phyloP scores from a whole-genome alignment of 2,797 vertebrate species.

The Acanthis flammea region DNA sequence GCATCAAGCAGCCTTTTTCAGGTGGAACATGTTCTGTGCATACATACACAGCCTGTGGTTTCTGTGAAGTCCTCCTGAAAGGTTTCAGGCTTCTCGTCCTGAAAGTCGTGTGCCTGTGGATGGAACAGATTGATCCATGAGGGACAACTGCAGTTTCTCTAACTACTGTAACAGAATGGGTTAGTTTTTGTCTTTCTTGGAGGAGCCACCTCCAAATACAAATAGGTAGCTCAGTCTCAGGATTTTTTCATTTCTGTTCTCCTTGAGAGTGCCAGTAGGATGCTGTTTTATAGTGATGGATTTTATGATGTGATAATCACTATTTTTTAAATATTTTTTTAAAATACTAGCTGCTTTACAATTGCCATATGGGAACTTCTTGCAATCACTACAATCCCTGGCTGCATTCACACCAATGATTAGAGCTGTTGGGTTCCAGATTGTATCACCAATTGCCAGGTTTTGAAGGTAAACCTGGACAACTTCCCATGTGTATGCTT shows the following conservation, averaged over 20 bases:
- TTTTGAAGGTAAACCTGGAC: background rate
- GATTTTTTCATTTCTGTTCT: background rate
- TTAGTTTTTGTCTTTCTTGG: background rate
- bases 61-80: background rate
- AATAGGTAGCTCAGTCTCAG: background rate
- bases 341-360: background rate
- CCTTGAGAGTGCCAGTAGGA: background rate
- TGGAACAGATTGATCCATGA: background rate
- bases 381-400: background rate
- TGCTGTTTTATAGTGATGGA: background rate
- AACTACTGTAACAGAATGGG: background rate
- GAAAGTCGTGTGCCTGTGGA: background rate
- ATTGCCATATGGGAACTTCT: background rate
- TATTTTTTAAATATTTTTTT: background rate
- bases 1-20: background rate
- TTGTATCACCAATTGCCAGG: background rate
- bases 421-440: background rate
- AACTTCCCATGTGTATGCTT: background rate
- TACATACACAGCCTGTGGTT: fast-evolving
- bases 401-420: background rate
- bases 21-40: fast-evolving
- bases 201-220: background rate
- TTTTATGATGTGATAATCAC: background rate
- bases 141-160: background rate
- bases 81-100: background rate